Conservation (phyloP, 2,888 invertebrate species). For the Ormyrus labotus region DNA sequence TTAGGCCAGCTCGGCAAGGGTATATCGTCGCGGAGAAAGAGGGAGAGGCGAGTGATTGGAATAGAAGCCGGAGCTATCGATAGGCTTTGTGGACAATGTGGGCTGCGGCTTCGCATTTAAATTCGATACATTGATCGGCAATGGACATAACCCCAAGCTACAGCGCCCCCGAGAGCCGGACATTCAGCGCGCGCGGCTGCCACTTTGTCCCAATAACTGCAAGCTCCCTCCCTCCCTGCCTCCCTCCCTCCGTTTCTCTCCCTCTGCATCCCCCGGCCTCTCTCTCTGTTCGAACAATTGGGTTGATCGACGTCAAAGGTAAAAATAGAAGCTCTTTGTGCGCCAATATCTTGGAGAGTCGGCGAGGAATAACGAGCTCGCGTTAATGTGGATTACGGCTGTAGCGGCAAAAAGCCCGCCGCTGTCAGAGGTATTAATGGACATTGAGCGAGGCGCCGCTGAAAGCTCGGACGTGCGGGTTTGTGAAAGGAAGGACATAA, state of each 20-base stretch:
- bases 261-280: not conserved
- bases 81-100: constrained; percentile 55
- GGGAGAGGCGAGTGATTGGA: constrained; percentile 44
- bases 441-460: too few relatives aligned
- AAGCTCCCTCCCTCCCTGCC: not conserved
- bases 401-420: too few relatives aligned
- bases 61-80: constrained; percentile 50
- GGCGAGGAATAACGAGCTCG: too few relatives aligned
- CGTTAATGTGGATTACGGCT: too few relatives aligned
- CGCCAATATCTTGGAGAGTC: too few relatives aligned
- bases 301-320: constrained; percentile 22
- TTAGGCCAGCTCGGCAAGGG: not conserved
- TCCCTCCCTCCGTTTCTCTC: not conserved
- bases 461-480: too few relatives aligned
- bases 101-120: constrained; percentile 49
- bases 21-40: constrained; percentile 12
- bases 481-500: too few relatives aligned
- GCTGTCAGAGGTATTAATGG: too few relatives aligned
- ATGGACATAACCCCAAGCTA: constrained; percentile 14
- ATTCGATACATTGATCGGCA: constrained; percentile 52
- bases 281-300: constrained; percentile 17
- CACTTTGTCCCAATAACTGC: constrained; percentile 36
- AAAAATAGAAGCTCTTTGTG: not conserved
- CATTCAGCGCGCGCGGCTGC: constrained; percentile 4
- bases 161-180: not conserved